Evolutionary conservation across 1,140 invertebrate species (phyloP).

Genomic region (Drosophila nigrodunni): DNA sequence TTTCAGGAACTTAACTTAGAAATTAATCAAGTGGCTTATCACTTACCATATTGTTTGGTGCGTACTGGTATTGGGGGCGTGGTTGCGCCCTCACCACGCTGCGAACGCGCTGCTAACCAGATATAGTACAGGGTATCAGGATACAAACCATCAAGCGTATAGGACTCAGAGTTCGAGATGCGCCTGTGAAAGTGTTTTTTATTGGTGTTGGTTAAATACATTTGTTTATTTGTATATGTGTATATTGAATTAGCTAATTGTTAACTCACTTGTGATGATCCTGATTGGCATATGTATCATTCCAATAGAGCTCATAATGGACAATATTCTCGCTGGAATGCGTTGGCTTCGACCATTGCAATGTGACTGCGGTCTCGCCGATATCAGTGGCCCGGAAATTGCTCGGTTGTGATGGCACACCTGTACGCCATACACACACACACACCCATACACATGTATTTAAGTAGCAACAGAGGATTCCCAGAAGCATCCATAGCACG

Average conservation of each 20-base stretch:
- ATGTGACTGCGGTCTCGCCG: slow-evolving; percentile 92
- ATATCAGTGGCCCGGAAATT: slow-evolving; percentile 93
- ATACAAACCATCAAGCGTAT: slow-evolving; percentile 94
- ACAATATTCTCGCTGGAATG: slow-evolving; percentile 96
- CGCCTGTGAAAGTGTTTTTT: slow-evolving; percentile 85
- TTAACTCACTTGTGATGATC: slow-evolving; percentile 88
- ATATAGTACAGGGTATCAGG: slow-evolving; percentile 98
- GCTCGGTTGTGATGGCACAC: slow-evolving; percentile 97
- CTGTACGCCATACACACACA: slow-evolving; percentile 79
- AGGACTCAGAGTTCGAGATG: slow-evolving; percentile 92
- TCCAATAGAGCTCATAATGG: slow-evolving; percentile 98
- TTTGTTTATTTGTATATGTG: background rate
- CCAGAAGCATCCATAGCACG: slow-evolving; percentile 22
- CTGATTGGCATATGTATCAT: slow-evolving; percentile 96
- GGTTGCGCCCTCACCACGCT: slow-evolving; percentile 96
- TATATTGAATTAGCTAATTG: background rate
- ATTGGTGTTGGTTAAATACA: slow-evolving; percentile 7
- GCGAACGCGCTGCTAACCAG: slow-evolving; percentile 96
- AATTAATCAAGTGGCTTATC: slow-evolving; percentile 5
- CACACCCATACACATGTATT: background rate
- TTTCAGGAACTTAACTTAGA: slow-evolving; percentile 54
- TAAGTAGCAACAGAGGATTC: slow-evolving; percentile 11
- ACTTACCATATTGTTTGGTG: slow-evolving; percentile 98
- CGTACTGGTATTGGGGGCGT: slow-evolving; percentile 96
- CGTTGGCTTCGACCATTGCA: slow-evolving; percentile 95